Evolutionary conservation across 2,888 invertebrate genomes (phyloP), one percentile per base, ranked within the genome.

Genomic region (Chloromyia formosa): DNA sequence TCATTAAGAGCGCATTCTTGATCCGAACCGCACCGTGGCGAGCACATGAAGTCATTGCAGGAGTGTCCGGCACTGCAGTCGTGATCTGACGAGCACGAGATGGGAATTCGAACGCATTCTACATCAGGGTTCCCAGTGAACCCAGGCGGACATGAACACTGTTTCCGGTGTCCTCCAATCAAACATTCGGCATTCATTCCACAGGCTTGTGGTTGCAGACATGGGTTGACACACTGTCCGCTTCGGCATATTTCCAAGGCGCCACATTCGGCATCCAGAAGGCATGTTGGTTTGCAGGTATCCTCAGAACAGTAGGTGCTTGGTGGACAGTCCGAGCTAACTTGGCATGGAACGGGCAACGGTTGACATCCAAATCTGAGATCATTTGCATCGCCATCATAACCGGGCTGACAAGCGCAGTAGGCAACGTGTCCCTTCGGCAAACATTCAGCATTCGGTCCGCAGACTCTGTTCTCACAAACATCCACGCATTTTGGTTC

Each of bases 1-100:
- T 96, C 96, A 82, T 96, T 96, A 76, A 93, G 88, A 1, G 95
- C 96, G 83, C 96, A 96, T 78, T 94, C 90, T 80, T 92, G 91
- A 83, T 96, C 95, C 16, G 85, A 87, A 45, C 86, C 85, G 82
- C 96, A 96, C 60, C 87, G 87, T 3, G 94, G 94, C 76, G 93
- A 86, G 82, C 96, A 96, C 85, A 94, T 91, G 69, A 92, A 93
- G 81, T 94, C 92, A 77, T 91, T 90, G 81, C 96, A 96, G 27
- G 89, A 88, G 79, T 91, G 90, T 40, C 89, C 91, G n/a, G 87
- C 84, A 76, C 87, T 87, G 82, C 96, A 96, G 80, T 94, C 94
- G 14, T 88, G 86, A 75, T 89, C 89, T 7, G 86, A 85, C 71
- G 90, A 89, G 80, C 96, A 96, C 40, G 93, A 88, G 73, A 92